Base-by-base conservation (phyloP, 1,140 invertebrate species). In the Bombus affinis region DNA sequence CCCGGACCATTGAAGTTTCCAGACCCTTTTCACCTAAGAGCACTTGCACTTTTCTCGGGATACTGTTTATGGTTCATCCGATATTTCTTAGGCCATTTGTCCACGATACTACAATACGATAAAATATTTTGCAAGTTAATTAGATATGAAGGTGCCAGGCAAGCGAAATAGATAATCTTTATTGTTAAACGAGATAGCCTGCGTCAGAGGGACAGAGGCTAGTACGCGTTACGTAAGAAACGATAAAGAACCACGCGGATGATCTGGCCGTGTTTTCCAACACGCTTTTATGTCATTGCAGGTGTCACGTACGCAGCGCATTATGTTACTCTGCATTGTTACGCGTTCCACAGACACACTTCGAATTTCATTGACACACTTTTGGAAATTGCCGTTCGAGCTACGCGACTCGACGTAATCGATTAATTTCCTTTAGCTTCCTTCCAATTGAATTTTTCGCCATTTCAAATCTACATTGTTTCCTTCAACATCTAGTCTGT, bases 291-390 rank as follows among this genome's bases (percentile, higher is more conserved):
- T 75, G 37, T 79, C 82, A 85, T 42, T 25, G 25, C 74, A 82
- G 74, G 70, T 88, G 83, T 89, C 71, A 80, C 84, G 47, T 80
- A 44, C 57, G 15, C 66, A 32, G 37, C 65, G 59, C 53, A 57
- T 85, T 88, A 80, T 78, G 76, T 86, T 86, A 47, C 53, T 28
- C 42, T 73, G 78, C 81, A 79, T 90, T 89, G 73, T 57, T 65
- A 87, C 81, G 78, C 89, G 22, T 72, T 37, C 77, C 78, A 65
- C 82, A 75, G 13, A 66, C 78, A 75, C 65, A 47, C 80, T 81
- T 68, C 68, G 89, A 81, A 90, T 89, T 82, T 87, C 89, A 90
- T 90, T 90, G 89, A 82, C 89, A 90, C 32, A 90, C 76, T 77
- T 89, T 44, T 44, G 79, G 4, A 71, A 83, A 83, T 47, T 12